Evolutionary conservation across 2,113 vertebrate species (phyloP).

Genomic region (Meleagris gallopavo): DNA sequence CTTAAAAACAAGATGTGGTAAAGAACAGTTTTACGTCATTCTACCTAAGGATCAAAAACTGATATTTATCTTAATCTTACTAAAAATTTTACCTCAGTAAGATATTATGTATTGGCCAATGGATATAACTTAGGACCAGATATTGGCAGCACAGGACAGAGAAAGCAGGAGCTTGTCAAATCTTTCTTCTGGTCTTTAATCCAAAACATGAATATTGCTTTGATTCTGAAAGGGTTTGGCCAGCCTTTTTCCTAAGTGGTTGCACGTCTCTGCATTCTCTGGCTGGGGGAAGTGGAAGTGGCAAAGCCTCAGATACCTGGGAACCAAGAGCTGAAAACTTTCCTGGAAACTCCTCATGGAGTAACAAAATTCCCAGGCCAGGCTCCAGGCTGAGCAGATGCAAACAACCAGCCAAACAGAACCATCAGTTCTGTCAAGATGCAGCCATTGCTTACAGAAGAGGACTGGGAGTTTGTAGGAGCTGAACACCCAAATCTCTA

Average conservation of each 20-base stretch:
- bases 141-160: conserved; percentile 55
- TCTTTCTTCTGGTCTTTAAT: conserved; percentile 44
- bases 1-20: conserved; percentile 52
- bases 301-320: conserved; percentile 70
- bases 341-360: conserved; percentile 67
- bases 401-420: conserved; percentile 61
- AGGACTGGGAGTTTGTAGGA: background rate
- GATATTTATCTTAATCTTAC: conserved; percentile 51
- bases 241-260: conserved; percentile 31
- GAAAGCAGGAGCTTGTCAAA: conserved; percentile 60
- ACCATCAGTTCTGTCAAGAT: conserved; percentile 56
- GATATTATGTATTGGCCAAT: background rate
- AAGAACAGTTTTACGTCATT: background rate
- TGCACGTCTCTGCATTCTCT: conserved; percentile 57
- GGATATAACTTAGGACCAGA: conserved; percentile 44
- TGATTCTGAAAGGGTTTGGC: conserved; percentile 59
- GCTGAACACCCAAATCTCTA: conserved; percentile 2
- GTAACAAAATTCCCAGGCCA: conserved; percentile 65
- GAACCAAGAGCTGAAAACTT: conserved; percentile 67
- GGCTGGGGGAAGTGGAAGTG: conserved; percentile 63
- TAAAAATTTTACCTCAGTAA: conserved; percentile 40
- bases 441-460: background rate
- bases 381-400: conserved; percentile 58
- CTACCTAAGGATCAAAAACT: conserved; percentile 9
- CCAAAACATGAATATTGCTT: conserved; percentile 63